phyloP scores from a whole-genome alignment of 2,888 invertebrate species.

The Stegana nigrithorax region DNA sequence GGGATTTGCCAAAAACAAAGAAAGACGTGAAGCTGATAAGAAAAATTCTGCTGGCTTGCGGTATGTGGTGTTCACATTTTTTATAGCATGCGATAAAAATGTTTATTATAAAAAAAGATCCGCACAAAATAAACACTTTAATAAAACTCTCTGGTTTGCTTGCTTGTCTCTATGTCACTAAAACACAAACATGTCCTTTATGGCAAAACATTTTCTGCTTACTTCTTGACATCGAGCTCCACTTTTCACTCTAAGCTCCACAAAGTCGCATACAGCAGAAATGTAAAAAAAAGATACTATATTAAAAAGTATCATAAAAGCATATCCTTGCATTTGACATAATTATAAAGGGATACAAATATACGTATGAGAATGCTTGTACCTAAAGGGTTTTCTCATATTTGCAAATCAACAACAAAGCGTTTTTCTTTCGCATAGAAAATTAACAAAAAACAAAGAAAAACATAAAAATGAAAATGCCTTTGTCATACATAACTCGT shows the following conservation, averaged over 20 bases:
- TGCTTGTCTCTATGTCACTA: constrained; percentile 4
- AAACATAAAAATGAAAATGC: background rate
- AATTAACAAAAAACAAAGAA: constrained; percentile 7
- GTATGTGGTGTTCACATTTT: background rate
- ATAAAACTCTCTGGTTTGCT: background rate
- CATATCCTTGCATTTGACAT: constrained; percentile 62
- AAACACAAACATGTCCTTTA: constrained; percentile 2
- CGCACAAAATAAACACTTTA: background rate
- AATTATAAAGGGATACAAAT: constrained; percentile 55
- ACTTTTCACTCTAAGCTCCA: background rate
- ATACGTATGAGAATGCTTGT: background rate
- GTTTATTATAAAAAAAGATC: background rate
- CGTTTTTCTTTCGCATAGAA: constrained; percentile 45
- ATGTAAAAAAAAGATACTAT: constrained; percentile 26
- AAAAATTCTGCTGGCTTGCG: constrained; percentile 7
- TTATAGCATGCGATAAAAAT: constrained; percentile 15
- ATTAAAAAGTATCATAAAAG: constrained; percentile 38
- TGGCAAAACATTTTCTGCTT: background rate
- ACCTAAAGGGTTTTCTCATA: constrained; percentile 35
- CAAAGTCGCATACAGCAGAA: too few relatives aligned
- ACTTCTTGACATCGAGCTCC: constrained; percentile 14
- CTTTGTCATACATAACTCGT: too few relatives aligned
- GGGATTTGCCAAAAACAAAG: constrained; percentile 11
- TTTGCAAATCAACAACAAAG: constrained; percentile 43
- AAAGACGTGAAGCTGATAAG: constrained; percentile 18